Evolutionary conservation across 2,113 vertebrate genomes (phyloP).

Genomic region (Terrapene triunguis): DNA sequence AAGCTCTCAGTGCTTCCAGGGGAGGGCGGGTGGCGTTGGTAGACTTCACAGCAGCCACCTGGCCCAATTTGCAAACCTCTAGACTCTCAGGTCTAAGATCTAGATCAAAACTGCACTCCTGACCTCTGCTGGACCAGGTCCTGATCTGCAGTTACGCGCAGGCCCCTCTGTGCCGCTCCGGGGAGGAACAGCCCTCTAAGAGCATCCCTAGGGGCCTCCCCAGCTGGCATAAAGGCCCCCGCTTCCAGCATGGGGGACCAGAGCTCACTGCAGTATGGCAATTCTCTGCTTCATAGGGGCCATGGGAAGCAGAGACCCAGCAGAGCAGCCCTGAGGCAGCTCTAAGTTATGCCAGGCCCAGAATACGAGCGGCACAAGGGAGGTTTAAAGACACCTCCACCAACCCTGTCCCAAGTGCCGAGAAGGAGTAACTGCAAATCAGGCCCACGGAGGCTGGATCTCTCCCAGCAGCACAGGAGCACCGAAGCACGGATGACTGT

Average conservation of each 20-base stretch:
- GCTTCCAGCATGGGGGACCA: background rate
- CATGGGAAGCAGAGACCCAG: background rate
- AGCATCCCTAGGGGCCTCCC: background rate
- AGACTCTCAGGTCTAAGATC: background rate
- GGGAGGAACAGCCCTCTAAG: background rate
- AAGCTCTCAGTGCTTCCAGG: background rate
- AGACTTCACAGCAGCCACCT: background rate
- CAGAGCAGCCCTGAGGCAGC: background rate
- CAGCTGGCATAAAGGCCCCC: background rate
- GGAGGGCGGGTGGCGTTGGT: too few species aligned
- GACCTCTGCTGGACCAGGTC: background rate
- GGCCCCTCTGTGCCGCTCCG: too few species aligned
- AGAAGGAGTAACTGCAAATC: background rate
- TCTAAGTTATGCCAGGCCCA: background rate
- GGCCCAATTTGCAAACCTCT: too few species aligned
- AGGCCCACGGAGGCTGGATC: background rate
- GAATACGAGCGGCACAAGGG: background rate
- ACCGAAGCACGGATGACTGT: too few species aligned
- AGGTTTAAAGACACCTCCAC: background rate
- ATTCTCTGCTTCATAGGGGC: background rate
- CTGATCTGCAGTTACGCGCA: background rate
- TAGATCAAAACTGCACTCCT: background rate
- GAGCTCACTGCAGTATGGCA: background rate
- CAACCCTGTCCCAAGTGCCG: background rate
- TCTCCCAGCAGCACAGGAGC: background rate